Evolutionary conservation across 2,888 invertebrate species (phyloP), one percentile per base, ranked within the genome.

Genomic region (Mycalesis mineus): DNA sequence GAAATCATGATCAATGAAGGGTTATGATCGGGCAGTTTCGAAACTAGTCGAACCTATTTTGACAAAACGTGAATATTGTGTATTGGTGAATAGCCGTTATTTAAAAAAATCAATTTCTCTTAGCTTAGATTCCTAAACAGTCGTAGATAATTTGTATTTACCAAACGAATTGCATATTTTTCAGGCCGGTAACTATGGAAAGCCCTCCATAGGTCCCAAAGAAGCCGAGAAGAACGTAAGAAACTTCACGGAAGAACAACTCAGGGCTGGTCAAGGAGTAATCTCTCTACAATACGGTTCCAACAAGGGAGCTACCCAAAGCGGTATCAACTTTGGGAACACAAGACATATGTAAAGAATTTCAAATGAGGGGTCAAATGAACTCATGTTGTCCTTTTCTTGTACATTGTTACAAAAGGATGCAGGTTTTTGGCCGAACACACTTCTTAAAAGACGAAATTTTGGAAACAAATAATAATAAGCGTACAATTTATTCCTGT

Each of bases 241-340:
- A 64, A 93, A 96, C 77, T 99, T 98, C 91, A 93, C 95, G 11
- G 97, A 98, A 54, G 98, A 99, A 77, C 98, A 98, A 82, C 90
- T 98, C 67, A 93, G 95, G 65, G 98, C 98, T 11, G 97, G 98
- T 0, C 96, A 98, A 75, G 95, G 95, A 49, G 95, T 98, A 61
- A 98, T 98, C 80, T 96, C 96, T 54, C 92, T 98, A 57, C 98
- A 99, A 82, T 97, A 97, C 84, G 99, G 99, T 60, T 96, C 97
- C 74, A 99, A 99, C 92, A 98, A 98, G 88, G 98, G 98, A 29
- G 98, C 98, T 71, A 98, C 91, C 78, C 98, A 98, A 84, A 96
- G 97, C 66, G 99, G 98, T 58, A 96, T 98, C 81, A 98, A 96
- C 85, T 97, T 98, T 74, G 98, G 98, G 70, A 98, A 97, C 90